Percentiles rank a stretch among this genome's conserved stretches.
Evolutionary conservation across 2,113 vertebrate genomes (phyloP).

Genomic region (Rhabdornis inornatus): DNA sequence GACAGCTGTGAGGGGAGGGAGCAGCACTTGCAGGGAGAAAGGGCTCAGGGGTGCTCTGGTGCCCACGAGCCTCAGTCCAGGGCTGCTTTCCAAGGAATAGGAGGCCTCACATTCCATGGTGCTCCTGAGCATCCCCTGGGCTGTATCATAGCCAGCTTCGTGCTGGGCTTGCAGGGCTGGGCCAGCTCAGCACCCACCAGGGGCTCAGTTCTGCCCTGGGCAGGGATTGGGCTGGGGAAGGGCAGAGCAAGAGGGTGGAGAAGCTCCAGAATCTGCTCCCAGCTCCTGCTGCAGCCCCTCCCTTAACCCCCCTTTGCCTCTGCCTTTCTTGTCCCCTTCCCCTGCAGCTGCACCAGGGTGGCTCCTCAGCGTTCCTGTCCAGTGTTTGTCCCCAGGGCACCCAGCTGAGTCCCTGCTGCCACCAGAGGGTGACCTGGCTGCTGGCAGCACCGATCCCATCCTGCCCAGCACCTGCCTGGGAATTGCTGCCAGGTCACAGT

Average conservation of each 20-base stretch:
- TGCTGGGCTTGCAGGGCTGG: background rate
- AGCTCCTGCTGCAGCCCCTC: background rate
- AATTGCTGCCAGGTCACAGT: background rate
- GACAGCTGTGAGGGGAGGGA: background rate
- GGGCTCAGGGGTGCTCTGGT: fast-evolving
- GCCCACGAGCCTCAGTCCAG: fast-evolving
- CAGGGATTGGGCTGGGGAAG: background rate
- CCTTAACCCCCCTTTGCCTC: background rate
- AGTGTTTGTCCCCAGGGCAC: fast-evolving
- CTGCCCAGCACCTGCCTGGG: background rate
- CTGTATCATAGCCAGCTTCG: no score
- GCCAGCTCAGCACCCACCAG: background rate
- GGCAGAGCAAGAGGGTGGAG: background rate
- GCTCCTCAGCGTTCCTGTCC: background rate
- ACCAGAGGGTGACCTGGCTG: background rate
- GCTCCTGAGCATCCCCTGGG: background rate
- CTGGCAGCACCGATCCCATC: background rate
- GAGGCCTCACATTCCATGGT: background rate
- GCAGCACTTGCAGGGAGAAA: background rate
- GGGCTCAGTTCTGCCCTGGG: background rate
- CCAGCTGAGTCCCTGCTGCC: no score
- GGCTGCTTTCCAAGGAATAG: background rate
- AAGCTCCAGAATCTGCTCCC: background rate
- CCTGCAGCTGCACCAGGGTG: fast-evolving
- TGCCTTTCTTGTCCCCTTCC: no score